Base-by-base conservation (phyloP, 92 coral and sea anemone species). In the Pocillopora grandis region DNA sequence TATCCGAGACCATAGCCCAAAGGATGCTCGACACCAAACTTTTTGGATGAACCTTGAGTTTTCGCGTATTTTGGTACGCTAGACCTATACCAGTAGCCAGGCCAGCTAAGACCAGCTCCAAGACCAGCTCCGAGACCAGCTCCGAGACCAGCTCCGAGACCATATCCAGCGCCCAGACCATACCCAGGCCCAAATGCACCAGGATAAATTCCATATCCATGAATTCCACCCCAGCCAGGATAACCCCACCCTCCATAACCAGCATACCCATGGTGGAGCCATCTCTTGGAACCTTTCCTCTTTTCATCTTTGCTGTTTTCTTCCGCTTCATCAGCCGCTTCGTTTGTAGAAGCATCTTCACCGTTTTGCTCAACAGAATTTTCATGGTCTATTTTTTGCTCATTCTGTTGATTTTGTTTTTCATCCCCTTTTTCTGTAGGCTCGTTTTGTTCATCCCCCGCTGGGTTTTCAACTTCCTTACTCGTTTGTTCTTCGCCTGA, bases 1-100 rank as follows among this genome's bases (percentile, higher is more conserved):
- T 62, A 62, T 14, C 86, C 86, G 5, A 83, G 64, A 62, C 86
- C 86, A 63, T 73, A 83, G 9, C 86, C 86, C 86, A 80, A 83
- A 9, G 86, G 86, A 31, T 83, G 86, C 62, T 83, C 80, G 21
- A 83, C 86, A 16, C 86, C 86, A 27, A 83, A 83, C 56, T 83
- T 83, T 23, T 83, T 83, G 0, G 80, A 73, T 0, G 86, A 74
- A 13, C 37, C 65, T 83, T 82, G 72, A 18, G 16, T 16, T 73
- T 72, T 64, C 62, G 57, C 62, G 15, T 55, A 72, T 73, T 81
- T 88, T 61, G 94, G 90, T 19, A 91, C 67, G 6, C 33, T 64
- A 21, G 92, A 85, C 78, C 80, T 90, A 83, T 94, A 94, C 98
- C 98, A 94, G 79, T 64, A 92, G 31, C 98, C 98, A 42, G 98